phyloP scores from a whole-genome alignment of 2,888 invertebrate genomes.

The Watsonalla binaria region DNA sequence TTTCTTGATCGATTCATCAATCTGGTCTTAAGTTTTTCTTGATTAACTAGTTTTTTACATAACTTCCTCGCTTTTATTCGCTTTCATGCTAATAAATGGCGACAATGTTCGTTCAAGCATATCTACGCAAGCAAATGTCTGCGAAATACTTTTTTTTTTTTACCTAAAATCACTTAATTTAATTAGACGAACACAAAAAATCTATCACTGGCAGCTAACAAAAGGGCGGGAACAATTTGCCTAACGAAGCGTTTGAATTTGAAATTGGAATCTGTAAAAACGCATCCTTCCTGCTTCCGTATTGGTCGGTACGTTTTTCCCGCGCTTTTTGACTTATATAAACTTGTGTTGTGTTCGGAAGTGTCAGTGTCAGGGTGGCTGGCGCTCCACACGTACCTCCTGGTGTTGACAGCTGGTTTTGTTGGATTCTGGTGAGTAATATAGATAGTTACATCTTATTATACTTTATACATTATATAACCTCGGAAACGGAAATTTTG shows the following conservation, averaged over 20 bases:
- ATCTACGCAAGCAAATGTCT: slow-evolving; percentile 2
- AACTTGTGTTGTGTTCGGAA: slow-evolving; percentile 28
- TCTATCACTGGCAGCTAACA: slow-evolving; percentile 36
- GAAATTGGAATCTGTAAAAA: slow-evolving; percentile 54
- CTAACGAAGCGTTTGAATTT: slow-evolving; percentile 62
- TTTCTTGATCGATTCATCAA: no score
- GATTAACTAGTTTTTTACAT: no score
- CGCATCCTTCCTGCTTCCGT: slow-evolving; percentile 70
- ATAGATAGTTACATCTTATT: slow-evolving; percentile 2
- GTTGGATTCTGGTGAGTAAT: slow-evolving; percentile 28
- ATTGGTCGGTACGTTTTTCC: slow-evolving; percentile 51
- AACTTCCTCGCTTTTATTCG: background rate
- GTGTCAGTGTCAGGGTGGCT: slow-evolving; percentile 49
- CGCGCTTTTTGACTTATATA: slow-evolving; percentile 47
- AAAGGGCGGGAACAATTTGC: slow-evolving; percentile 61
- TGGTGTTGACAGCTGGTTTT: slow-evolving; percentile 18
- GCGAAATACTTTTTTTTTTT: slow-evolving; percentile 14
- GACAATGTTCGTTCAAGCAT: background rate
- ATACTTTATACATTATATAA: no score
- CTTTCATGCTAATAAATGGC: background rate
- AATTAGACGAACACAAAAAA: slow-evolving; percentile 29
- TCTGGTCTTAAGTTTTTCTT: no score
- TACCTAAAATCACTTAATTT: slow-evolving; percentile 10
- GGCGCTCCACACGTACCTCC: slow-evolving; percentile 35
- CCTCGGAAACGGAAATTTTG: no score